These are phyloP conservation scores for Piliocolobus tephrosceles DNA, from an alignment of 2,113 vertebrate genomes.

Conservation along the genomic window DNA sequence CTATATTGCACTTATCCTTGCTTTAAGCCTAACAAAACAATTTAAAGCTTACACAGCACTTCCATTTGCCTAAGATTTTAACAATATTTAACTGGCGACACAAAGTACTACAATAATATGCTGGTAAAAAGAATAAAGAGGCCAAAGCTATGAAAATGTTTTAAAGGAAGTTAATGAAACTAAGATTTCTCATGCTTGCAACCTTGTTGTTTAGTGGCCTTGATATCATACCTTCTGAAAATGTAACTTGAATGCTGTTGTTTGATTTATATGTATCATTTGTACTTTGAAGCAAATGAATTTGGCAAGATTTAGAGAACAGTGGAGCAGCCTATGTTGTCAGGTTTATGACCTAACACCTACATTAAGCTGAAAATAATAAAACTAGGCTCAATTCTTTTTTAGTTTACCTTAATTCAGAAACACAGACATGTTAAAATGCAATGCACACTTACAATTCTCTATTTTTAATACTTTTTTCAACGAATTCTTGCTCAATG, in stretches of 20 bases:
- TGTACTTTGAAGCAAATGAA: constrained; percentile 17
- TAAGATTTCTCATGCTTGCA: not conserved
- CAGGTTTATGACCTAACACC: not conserved
- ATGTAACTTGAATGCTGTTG: not conserved
- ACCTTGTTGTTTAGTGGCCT: not conserved
- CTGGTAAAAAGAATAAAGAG: not conserved
- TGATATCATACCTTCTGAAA: not conserved
- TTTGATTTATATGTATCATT: not conserved
- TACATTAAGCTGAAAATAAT: constrained; percentile 50
- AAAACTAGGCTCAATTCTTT: constrained; percentile 44
- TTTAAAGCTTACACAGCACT: constrained; percentile 43
- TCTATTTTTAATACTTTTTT: not conserved
- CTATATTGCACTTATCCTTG: not conserved
- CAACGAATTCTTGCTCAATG: not conserved
- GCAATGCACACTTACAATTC: not conserved
- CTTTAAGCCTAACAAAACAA: constrained; percentile 16
- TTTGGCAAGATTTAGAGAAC: constrained; percentile 8
- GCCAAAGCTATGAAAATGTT: not conserved
- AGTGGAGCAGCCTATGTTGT: constrained; percentile 4
- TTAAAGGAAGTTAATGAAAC: not conserved
- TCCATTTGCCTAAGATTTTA: constrained; percentile 36
- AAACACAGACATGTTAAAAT: constrained; percentile 61
- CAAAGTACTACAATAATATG: not conserved
- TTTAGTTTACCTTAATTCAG: constrained; percentile 3
- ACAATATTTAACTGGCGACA: constrained; percentile 40